Conservation (phyloP, 2,113 vertebrate species). For the Cottus gobio region DNA sequence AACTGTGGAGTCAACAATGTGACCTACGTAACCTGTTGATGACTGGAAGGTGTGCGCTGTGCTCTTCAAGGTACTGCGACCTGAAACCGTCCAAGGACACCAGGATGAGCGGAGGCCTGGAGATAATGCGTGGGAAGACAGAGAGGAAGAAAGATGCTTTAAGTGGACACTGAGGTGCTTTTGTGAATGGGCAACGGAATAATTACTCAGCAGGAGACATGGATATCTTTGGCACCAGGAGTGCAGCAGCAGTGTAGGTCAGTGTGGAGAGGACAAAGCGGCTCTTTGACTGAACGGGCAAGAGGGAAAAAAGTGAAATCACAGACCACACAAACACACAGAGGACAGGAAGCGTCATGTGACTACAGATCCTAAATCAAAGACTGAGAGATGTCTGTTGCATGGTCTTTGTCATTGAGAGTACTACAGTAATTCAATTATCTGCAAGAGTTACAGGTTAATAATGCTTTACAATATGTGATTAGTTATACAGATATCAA, state of each 20-base stretch:
- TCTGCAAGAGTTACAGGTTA: background rate
- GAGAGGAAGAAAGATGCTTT: slow-evolving; percentile 1
- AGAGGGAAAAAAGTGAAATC: background rate
- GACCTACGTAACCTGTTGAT: slow-evolving; percentile 93
- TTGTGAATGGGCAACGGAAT: background rate
- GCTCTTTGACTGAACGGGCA: slow-evolving; percentile 33
- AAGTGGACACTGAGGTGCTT: background rate
- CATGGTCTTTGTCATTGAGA: background rate
- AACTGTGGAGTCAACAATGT: background rate
- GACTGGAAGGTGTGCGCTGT: slow-evolving; percentile 83
- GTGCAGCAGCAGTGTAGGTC: background rate
- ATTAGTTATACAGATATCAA: background rate
- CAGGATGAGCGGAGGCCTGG: slow-evolving; percentile 89
- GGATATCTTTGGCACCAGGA: slow-evolving; percentile 21
- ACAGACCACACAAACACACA: slow-evolving; percentile 31
- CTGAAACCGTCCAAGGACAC: slow-evolving; percentile 96
- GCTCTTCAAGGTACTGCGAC: slow-evolving; percentile 88
- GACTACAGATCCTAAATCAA: slow-evolving; percentile 6
- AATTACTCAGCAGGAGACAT: background rate
- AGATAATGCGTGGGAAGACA: slow-evolving; percentile 82
- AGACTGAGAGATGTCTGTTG: background rate
- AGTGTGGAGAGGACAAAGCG: slow-evolving; percentile 29
- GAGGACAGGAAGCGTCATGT: slow-evolving; percentile 10
- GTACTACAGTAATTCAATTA: background rate
- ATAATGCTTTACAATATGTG: background rate